These are phyloP conservation scores for Xiphorhynchus elegans DNA, from an alignment of 2,113 vertebrate genomes.

Conservation along the genomic window DNA sequence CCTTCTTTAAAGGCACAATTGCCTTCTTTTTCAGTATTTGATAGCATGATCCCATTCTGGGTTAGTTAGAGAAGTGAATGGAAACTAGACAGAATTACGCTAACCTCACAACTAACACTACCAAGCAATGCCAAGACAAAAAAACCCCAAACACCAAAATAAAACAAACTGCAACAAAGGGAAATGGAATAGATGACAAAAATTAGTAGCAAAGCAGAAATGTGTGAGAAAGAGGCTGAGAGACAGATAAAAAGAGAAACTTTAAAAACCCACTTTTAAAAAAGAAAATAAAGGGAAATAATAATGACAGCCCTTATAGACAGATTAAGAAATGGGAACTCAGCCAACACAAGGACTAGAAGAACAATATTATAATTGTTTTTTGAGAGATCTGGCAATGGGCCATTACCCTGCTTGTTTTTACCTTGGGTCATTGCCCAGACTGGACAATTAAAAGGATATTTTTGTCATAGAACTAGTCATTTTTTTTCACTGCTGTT, in stretches of 20 bases:
- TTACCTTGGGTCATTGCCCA: slow-evolving; percentile 70
- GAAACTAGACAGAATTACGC: not conserved
- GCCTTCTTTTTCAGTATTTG: not conserved
- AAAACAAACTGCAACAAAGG: not conserved
- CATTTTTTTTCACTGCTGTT: slow-evolving; percentile 62
- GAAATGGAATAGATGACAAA: not conserved
- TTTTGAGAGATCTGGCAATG: slow-evolving; percentile 66
- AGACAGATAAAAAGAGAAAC: not conserved
- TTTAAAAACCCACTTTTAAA: slow-evolving; percentile 1
- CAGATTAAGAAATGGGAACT: slow-evolving; percentile 65
- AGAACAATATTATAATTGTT: slow-evolving; percentile 66
- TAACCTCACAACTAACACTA: not conserved
- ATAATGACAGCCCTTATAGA: slow-evolving; percentile 33
- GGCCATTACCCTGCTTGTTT: slow-evolving; percentile 67
- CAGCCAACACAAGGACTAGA: slow-evolving; percentile 55
- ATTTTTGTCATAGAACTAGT: slow-evolving; percentile 53
- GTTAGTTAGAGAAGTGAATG: not conserved
- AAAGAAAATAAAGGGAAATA: slow-evolving; percentile 63
- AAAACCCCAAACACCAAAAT: not conserved
- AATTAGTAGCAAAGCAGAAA: not conserved
- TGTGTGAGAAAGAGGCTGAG: not conserved
- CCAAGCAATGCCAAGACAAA: not conserved
- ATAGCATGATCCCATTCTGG: not conserved
- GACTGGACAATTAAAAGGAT: slow-evolving; percentile 73
- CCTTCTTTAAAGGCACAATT: not conserved